Evolutionary conservation across 2,113 vertebrate genomes (phyloP), one percentile per base, ranked within the genome.

Genomic region (Zapornia atra): DNA sequence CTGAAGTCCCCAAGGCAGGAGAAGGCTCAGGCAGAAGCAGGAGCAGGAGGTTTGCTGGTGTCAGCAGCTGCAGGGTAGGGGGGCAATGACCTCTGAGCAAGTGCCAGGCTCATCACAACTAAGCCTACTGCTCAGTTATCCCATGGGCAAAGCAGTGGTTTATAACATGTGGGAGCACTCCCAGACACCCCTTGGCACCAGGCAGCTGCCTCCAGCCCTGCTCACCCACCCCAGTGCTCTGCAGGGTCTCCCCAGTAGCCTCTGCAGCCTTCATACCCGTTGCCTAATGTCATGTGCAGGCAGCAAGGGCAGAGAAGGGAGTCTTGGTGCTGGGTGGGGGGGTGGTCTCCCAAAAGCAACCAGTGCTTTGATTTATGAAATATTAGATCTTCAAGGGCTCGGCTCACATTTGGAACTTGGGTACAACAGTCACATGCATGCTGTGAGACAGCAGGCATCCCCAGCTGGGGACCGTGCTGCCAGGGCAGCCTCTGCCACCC

Each of bases 401-500:
- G 2, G 36, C 42, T 80, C 17, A 34, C n/a, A 13, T 36, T 29
- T 0, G 1, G 54, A 14, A 28, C 60, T 34, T 0, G 0, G 9
- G 25, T 44, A 46, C n/a, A 64, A 28, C 60, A 75, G 50, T 18
- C 25, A 14, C 2, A 5, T 2, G 5, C 0, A 1, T 15, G 64
- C n/a, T 53, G 63, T 22, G 36, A 50, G 34, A 1, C 1, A 57
- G 57, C 8, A 65, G 44, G 15, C 1, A 3, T 31, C 50, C 3
- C 1, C 4, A 4, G 40, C 53, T 0, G 2, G 38, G 42, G 33
- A 53, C 29, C 1, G 4, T 0, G 6, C 20, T 7, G 2, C 24
- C 10, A 7, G 72, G 28, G 29, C 70, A 83, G 31, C 50, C n/a
- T 63, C 65, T 50, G 36, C 1, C 40, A 15, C 31, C 2, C 33